phyloP scores from a whole-genome alignment of 2,113 vertebrate genomes.

The Eclectus roratus region DNA sequence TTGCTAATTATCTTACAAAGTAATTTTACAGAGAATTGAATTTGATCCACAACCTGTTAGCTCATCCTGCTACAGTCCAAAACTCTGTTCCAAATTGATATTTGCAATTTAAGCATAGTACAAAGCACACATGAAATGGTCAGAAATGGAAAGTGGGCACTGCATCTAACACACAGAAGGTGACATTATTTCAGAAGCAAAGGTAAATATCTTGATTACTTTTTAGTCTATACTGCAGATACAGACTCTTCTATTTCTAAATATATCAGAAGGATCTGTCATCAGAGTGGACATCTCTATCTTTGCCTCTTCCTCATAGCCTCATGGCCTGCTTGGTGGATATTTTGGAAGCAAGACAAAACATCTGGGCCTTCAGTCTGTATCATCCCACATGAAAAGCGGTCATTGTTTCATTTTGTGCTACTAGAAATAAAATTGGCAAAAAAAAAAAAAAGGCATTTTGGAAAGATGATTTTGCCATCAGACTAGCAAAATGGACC shows the following conservation, averaged over 20 bases:
- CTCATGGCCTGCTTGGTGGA: background rate
- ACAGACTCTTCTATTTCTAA: background rate
- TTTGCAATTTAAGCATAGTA: background rate
- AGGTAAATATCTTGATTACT: background rate
- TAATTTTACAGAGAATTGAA: background rate
- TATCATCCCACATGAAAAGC: background rate
- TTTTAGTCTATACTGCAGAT: background rate
- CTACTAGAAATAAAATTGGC: background rate
- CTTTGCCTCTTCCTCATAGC: background rate
- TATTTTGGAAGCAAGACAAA: conserved; percentile 19
- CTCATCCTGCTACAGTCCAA: background rate
- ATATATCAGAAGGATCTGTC: background rate
- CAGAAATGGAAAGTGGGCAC: background rate
- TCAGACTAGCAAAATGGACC: background rate
- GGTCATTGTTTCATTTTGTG: background rate
- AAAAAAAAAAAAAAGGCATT: background rate
- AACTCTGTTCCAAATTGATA: background rate
- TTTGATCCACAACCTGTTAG: background rate
- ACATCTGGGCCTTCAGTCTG: background rate
- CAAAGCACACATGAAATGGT: background rate
- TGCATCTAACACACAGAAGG: background rate
- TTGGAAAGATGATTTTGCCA: background rate
- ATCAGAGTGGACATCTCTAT: background rate
- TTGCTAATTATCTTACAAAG: background rate
- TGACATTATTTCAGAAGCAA: background rate